Evolutionary conservation across 2,797 vertebrate genomes (phyloP), one percentile per base, ranked within the genome.

Genomic region (Chaetophractus vellerosus): DNA sequence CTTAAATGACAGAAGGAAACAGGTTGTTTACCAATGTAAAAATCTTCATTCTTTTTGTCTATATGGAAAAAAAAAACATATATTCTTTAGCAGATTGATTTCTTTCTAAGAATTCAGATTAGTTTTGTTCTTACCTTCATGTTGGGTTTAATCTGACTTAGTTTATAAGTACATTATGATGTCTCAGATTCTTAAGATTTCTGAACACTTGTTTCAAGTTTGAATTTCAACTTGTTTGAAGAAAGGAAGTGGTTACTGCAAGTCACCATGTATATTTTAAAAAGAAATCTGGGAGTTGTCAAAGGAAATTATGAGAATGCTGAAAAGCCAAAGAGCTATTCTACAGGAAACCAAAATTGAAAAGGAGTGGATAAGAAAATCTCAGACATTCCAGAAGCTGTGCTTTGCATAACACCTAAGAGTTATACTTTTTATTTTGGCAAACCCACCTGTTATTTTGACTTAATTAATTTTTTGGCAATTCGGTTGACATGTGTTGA

Each of bases 401-500:
- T 33, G 10, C 48, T 97, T 91, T 93, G 6, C 45, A 41, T 76
- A 90, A 92, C 90, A 96, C 79, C 41, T 26, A 66, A 50, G 85
- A 94, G 18, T 90, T 92, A 82, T 61, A 18, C 38, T 64, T 74
- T 95, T 94, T 91, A 80, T 90, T 95, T 96, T 89, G 87, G 71
- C 85, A 89, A 81, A 93, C 36, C 45, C 28, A 2, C 76, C n/a
- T 94, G 24, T 81, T 90, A 94, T 85, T 96, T 95, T 96, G 81
- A 96, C 85, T 93, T 92, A 84, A 84, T 91, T 96, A 76, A 57
- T 66, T 71, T 95, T 48, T 79, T 91, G 91, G 84, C 88, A 90
- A 41, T 57, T 64, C 16, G 83, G 11, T 36, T 83, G 68, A 87
- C 74, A 74, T 78, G 7, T 68, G 7, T 68, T 90, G 24, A 88